These are phyloP conservation scores for Nyctibius bracteatus DNA, from an alignment of 2,113 vertebrate species.

Conservation along the genomic window DNA sequence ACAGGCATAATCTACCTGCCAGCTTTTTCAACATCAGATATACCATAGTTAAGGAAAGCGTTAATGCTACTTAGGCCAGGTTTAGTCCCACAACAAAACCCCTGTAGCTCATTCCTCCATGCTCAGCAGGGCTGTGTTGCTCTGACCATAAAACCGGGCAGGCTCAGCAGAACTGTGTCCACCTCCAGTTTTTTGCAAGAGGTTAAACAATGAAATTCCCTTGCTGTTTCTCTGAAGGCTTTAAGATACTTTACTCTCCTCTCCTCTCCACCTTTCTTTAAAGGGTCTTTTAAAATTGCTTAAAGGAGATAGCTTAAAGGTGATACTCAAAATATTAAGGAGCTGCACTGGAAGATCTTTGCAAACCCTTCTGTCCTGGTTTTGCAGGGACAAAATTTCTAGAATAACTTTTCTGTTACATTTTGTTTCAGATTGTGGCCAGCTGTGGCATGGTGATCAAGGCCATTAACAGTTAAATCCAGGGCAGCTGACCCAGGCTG, in stretches of 20 bases:
- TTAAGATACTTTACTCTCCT: neutral
- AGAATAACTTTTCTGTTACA: too few species aligned
- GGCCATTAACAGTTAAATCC: too few species aligned
- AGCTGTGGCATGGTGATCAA: too few species aligned
- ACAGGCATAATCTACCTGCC: neutral
- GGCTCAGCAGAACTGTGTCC: neutral
- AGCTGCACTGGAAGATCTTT: neutral
- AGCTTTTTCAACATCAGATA: neutral
- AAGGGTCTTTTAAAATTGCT: neutral
- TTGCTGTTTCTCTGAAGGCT: neutral
- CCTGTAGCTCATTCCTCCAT: neutral
- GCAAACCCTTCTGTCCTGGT: too few species aligned
- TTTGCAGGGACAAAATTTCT: too few species aligned
- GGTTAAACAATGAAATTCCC: neutral
- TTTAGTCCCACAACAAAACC: neutral
- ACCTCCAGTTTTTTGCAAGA: neutral
- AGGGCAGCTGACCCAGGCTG: too few species aligned
- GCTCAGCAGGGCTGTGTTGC: neutral
- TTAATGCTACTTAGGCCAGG: neutral
- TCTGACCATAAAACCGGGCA: neutral
- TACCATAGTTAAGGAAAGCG: neutral
- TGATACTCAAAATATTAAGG: neutral
- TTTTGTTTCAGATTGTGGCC: too few species aligned
- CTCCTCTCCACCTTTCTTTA: neutral
- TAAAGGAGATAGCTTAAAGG: neutral